These are phyloP conservation scores for Volucella zonaria DNA, from an alignment of 2,888 invertebrate species.

Conservation along the genomic window DNA sequence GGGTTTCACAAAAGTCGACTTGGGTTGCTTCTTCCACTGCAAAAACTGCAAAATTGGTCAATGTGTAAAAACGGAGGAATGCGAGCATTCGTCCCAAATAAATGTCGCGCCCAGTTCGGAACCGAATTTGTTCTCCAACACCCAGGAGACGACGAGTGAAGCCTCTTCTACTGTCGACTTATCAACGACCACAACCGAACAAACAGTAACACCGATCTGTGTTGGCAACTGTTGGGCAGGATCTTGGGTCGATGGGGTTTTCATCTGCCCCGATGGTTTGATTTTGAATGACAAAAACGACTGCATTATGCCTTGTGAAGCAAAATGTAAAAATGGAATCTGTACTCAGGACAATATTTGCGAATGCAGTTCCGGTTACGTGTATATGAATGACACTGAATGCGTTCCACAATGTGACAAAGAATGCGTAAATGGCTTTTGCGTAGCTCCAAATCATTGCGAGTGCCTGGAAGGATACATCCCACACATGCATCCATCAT, in stretches of 20 bases:
- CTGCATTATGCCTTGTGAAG: constrained; percentile 56
- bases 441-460: constrained; percentile 82
- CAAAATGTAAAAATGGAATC: constrained; percentile 79
- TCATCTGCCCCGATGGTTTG: constrained; percentile 48
- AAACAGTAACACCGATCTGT: constrained; percentile 3
- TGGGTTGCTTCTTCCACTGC: neutral
- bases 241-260: constrained; percentile 30
- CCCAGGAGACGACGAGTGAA: neutral
- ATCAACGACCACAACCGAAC: neutral
- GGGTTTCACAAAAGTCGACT: constrained; percentile 74
- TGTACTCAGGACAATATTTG: constrained; percentile 82
- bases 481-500: constrained; percentile 58
- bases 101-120: neutral
- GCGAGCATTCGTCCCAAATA: neutral
- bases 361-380: constrained; percentile 78
- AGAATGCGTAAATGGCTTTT: constrained; percentile 79
- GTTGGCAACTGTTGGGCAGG: constrained; percentile 41
- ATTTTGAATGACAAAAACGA: constrained; percentile 44
- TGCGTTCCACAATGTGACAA: constrained; percentile 79
- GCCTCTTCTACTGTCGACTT: neutral
- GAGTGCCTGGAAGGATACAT: constrained; percentile 82
- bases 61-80: constrained; percentile 11
- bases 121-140: neutral
- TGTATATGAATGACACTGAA: constrained; percentile 76
- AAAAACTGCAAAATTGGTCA: constrained; percentile 8